Percentiles rank a stretch among this genome's conserved stretches.
Conservation (phyloP, 2,113 vertebrate genomes). For the human (Homo sapiens) region DNA sequence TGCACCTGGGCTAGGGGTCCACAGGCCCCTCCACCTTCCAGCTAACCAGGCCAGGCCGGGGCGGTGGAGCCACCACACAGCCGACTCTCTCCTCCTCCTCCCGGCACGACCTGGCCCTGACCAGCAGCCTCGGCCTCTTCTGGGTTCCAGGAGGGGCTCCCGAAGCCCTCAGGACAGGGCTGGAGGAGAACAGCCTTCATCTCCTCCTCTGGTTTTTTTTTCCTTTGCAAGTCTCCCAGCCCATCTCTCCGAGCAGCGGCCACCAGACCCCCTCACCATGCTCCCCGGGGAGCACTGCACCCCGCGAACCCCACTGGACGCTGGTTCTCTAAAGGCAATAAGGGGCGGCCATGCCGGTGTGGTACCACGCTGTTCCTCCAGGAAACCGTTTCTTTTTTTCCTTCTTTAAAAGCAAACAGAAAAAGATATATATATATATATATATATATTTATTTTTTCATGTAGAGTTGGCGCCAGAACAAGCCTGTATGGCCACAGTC, state of each 20-base stretch:
- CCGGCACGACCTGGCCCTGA: not conserved
- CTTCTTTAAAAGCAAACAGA: conserved; percentile 70
- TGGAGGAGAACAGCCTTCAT: not conserved
- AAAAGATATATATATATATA: conserved; percentile 57
- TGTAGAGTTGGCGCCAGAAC: conserved; percentile 73
- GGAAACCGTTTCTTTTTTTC: conserved; percentile 59
- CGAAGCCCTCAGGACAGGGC: not conserved
- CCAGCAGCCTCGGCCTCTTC: not conserved
- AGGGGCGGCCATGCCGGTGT: conserved; percentile 47
- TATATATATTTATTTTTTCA: conserved; percentile 82
- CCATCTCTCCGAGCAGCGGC: not conserved
- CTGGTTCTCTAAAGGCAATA: conserved; percentile 68
- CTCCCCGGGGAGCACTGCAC: not conserved
- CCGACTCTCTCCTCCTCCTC: not conserved
- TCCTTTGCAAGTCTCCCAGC: conserved; percentile 23
- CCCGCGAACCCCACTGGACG: not conserved
- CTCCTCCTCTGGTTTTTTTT: not conserved
- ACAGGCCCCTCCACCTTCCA: not conserved
- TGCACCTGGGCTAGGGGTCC: not conserved
- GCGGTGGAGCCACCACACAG: rapidly evolving
- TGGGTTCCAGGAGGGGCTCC: not conserved
- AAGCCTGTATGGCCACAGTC: conserved; percentile 55
- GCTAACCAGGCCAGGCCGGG: not conserved
- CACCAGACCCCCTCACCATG: not conserved
- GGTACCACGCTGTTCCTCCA: conserved; percentile 58